These are phyloP conservation scores for Hemiscyllium ocellatum DNA, from an alignment of 2,113 vertebrate species.

Conservation along the genomic window DNA sequence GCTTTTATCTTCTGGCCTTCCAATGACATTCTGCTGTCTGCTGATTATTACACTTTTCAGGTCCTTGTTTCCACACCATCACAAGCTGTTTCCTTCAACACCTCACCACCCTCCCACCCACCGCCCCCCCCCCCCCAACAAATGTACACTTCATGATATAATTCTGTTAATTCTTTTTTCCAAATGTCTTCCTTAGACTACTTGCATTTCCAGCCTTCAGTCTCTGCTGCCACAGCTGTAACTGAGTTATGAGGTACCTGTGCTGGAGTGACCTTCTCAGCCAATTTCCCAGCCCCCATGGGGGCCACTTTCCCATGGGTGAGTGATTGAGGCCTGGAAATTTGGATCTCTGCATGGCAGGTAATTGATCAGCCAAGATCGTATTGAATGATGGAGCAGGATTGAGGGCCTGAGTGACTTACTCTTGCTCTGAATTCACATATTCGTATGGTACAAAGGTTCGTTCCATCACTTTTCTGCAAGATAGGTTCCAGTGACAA, in stretches of 20 bases:
- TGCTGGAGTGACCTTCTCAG: neutral
- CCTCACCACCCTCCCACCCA: no score
- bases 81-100: neutral
- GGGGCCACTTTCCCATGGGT: no score
- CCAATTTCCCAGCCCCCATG: no score
- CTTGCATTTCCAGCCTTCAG: neutral
- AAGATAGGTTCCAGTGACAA: no score
- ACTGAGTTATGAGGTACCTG: neutral
- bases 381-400: no score
- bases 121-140: neutral
- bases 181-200: neutral
- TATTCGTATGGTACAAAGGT: no score
- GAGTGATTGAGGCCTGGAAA: no score
- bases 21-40: neutral
- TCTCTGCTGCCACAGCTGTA: neutral
- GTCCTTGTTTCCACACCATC: neutral
- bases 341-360: no score
- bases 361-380: no score
- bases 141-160: neutral
- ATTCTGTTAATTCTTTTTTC: neutral
- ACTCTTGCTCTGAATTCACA: no score
- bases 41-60: neutral
- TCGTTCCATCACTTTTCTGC: no score
- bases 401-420: no score
- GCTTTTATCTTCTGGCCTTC: neutral